These are phyloP conservation scores for Atta cephalotes DNA, from an alignment of 1,140 invertebrate genomes.

Conservation along the genomic window DNA sequence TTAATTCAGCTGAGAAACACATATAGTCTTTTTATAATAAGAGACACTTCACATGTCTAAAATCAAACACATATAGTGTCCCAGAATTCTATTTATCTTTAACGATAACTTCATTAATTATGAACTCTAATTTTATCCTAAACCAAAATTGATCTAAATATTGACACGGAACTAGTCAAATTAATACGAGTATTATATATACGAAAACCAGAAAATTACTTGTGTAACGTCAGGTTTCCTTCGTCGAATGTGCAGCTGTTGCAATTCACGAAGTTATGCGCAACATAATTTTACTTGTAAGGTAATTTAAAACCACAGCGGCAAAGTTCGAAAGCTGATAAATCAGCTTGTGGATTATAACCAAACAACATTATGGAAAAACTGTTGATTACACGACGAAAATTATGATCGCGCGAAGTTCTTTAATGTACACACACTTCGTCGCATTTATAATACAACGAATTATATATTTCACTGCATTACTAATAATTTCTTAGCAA, in stretches of 20 bases:
- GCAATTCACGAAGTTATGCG: slow-evolving; percentile 41
- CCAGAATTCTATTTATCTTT: slow-evolving; percentile 10
- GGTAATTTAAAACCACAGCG: slow-evolving; percentile 21
- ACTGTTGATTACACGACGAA: slow-evolving; percentile 11
- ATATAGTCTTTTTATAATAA: not conserved
- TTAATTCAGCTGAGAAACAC: not conserved
- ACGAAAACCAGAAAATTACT: not conserved
- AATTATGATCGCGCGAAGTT: slow-evolving; percentile 1
- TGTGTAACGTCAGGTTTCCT: not conserved
- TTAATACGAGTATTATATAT: slow-evolving; percentile 14
- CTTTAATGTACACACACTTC: not conserved
- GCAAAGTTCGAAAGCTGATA: slow-evolving; percentile 38
- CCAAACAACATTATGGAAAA: slow-evolving; percentile 30
- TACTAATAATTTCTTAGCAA: not conserved
- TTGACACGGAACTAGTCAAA: not conserved
- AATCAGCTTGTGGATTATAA: slow-evolving; percentile 21
- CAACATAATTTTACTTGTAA: slow-evolving; percentile 30
- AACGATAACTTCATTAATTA: not conserved
- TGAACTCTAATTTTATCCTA: not conserved
- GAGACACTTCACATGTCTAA: not conserved
- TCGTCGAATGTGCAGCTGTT: slow-evolving; percentile 7
- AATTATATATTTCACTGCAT: not conserved
- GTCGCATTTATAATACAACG: not conserved
- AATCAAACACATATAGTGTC: not conserved
- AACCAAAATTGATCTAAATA: slow-evolving; percentile 1